These are phyloP conservation scores for Silurus aristotelis DNA, from an alignment of 2,797 vertebrate genomes.

Conservation along the genomic window DNA sequence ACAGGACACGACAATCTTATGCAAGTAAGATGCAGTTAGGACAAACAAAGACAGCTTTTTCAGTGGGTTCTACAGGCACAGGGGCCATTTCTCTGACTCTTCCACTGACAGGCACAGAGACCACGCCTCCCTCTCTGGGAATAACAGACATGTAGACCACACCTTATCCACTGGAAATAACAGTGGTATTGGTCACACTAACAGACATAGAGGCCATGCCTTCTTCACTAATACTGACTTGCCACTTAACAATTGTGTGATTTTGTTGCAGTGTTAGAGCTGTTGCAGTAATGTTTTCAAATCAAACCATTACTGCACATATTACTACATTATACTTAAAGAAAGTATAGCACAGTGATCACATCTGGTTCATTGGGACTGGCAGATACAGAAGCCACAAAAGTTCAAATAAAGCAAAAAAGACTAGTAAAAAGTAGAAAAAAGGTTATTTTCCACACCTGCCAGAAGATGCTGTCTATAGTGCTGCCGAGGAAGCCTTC, in stretches of 20 bases:
- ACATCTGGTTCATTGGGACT: background rate
- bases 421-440: background rate
- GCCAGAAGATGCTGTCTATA: slow-evolving; percentile 98
- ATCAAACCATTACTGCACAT: background rate
- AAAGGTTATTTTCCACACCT: slow-evolving; percentile 75
- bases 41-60: background rate
- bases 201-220: background rate
- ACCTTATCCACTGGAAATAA: too few species aligned
- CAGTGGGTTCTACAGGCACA: background rate
- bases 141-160: background rate
- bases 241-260: background rate
- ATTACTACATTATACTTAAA: background rate
- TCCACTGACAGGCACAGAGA: background rate
- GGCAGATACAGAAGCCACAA: background rate
- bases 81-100: too few species aligned
- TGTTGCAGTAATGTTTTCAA: background rate
- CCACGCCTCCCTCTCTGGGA: background rate
- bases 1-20: background rate
- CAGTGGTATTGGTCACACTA: too few species aligned
- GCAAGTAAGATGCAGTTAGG: background rate
- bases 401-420: background rate
- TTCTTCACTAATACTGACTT: background rate
- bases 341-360: background rate
- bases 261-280: background rate
- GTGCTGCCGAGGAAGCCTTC: slow-evolving; percentile 94